A percentile compares a stretch with the other conserved stretches of the same genome.
These are phyloP conservation scores for Porites divaricata DNA, from an alignment of 92 coral and sea anemone genomes.

Conservation along the genomic window DNA sequence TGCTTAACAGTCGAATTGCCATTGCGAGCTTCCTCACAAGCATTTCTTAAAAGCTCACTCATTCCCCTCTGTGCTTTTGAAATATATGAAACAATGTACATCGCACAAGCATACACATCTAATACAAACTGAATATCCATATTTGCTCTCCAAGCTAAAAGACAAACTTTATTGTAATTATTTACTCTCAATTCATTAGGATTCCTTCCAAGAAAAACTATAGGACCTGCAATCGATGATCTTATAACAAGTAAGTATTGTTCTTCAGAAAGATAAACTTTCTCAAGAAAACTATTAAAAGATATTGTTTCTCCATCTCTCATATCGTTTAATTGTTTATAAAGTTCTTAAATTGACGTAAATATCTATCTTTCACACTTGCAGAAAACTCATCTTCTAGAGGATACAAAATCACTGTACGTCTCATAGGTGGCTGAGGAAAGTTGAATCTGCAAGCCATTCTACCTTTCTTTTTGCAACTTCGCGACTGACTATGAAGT, in stretches of 20 bases:
- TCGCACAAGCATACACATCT: slow-evolving; percentile 76
- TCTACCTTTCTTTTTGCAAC: slow-evolving; percentile 51
- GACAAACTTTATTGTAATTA: slow-evolving; percentile 24
- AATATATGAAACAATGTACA: slow-evolving; percentile 61
- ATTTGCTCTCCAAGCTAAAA: slow-evolving; percentile 74
- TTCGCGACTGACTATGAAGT: slow-evolving; percentile 74
- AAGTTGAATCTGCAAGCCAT: slow-evolving; percentile 61
- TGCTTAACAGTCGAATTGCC: neutral
- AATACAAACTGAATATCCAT: slow-evolving; percentile 76
- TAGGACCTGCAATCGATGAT: slow-evolving; percentile 52
- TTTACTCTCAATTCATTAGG: slow-evolving; percentile 67
- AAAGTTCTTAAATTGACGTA: slow-evolving; percentile 38
- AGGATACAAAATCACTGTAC: slow-evolving; percentile 60
- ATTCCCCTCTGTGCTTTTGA: slow-evolving; percentile 74
- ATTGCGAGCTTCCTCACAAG: slow-evolving; percentile 51
- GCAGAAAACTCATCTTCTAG: slow-evolving; percentile 34
- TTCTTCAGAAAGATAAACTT: slow-evolving; percentile 42
- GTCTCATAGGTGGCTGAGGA: slow-evolving; percentile 74
- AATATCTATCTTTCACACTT: slow-evolving; percentile 7
- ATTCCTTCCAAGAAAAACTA: slow-evolving; percentile 61
- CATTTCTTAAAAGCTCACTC: slow-evolving; percentile 58
- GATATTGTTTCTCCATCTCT: slow-evolving; percentile 56
- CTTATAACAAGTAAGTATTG: slow-evolving; percentile 63
- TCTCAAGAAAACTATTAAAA: slow-evolving; percentile 53
- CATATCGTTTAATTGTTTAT: slow-evolving; percentile 25